Evolutionary conservation across 1,140 invertebrate species (phyloP).

Genomic region (Danaus melanippus): DNA sequence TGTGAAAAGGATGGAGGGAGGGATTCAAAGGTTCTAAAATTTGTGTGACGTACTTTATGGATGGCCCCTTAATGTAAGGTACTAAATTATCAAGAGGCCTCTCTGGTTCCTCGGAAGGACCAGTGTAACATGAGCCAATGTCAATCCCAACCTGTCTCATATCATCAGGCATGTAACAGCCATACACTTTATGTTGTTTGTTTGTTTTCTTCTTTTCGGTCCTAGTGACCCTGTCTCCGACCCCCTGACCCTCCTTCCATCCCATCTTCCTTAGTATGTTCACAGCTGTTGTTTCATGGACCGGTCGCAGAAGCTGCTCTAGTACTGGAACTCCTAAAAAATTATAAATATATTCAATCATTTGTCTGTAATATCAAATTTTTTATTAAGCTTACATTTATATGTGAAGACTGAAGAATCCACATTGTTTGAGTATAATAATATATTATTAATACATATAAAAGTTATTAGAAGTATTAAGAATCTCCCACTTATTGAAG

Average conservation of each 20-base stretch:
- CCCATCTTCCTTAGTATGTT: conserved; percentile 89
- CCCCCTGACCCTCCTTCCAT: conserved; percentile 92
- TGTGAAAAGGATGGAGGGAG: no score
- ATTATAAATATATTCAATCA: background rate
- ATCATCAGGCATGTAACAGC: conserved; percentile 76
- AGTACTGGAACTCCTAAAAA: conserved; percentile 78
- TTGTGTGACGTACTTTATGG: no score
- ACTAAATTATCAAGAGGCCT: no score
- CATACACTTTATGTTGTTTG: conserved; percentile 76
- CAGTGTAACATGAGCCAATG: conserved; percentile 12
- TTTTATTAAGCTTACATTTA: no score
- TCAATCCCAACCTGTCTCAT: conserved; percentile 40
- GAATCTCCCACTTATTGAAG: no score
- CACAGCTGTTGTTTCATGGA: conserved; percentile 90
- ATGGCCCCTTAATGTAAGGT: no score
- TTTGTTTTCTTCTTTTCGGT: conserved; percentile 73
- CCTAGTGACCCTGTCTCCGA: conserved; percentile 82
- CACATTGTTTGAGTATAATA: no score
- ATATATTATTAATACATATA: no score
- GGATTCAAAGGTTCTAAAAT: no score
- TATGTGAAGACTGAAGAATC: no score
- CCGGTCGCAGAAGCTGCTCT: conserved; percentile 83
- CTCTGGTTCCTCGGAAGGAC: background rate
- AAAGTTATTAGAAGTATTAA: no score
- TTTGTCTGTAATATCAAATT: no score